Percentiles rank a stretch among this genome's conserved stretches.
phyloP scores from a whole-genome alignment of 1,140 invertebrate species.

The Doryteuthis pealeii region DNA sequence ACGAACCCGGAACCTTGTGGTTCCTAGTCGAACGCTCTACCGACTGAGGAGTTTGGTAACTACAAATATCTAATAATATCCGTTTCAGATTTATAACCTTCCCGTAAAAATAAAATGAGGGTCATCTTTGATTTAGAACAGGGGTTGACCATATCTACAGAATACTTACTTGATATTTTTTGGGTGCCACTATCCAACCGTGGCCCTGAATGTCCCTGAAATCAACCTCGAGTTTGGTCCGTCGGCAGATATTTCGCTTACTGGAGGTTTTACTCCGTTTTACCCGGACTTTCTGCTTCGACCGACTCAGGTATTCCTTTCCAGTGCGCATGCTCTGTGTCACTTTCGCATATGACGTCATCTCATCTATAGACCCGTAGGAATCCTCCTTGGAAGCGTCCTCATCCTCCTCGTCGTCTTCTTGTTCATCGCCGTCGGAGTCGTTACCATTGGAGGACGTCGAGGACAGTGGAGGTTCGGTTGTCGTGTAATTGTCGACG shows the following conservation, averaged over 20 bases:
- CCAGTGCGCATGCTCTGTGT: constrained; percentile 25
- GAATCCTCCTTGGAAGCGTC: constrained; percentile 3
- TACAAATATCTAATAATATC: too few relatives aligned
- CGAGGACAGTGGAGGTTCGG: not conserved
- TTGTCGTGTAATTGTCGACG: not conserved
- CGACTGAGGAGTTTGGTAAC: too few relatives aligned
- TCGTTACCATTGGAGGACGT: not conserved
- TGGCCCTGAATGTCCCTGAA: constrained; percentile 96
- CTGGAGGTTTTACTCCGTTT: constrained; percentile 22
- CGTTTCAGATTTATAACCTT: too few relatives aligned
- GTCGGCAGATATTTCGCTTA: constrained; percentile 75
- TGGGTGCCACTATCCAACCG: constrained; percentile 96
- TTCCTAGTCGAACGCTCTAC: too few relatives aligned
- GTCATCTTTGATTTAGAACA: too few relatives aligned
- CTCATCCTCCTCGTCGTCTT: not conserved
- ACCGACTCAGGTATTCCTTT: constrained; percentile 3
- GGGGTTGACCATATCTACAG: too few relatives aligned
- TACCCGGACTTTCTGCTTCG: constrained; percentile 13
- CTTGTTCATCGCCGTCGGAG: not conserved
- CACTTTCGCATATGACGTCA: constrained; percentile 10
- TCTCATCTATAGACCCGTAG: constrained; percentile 1
- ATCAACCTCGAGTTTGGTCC: constrained; percentile 87
- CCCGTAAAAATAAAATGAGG: too few relatives aligned
- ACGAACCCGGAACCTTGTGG: too few relatives aligned
- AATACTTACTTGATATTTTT: constrained; percentile 75